These are phyloP conservation scores for Lepus europaeus DNA, from an alignment of 2,113 vertebrate species.

Conservation along the genomic window DNA sequence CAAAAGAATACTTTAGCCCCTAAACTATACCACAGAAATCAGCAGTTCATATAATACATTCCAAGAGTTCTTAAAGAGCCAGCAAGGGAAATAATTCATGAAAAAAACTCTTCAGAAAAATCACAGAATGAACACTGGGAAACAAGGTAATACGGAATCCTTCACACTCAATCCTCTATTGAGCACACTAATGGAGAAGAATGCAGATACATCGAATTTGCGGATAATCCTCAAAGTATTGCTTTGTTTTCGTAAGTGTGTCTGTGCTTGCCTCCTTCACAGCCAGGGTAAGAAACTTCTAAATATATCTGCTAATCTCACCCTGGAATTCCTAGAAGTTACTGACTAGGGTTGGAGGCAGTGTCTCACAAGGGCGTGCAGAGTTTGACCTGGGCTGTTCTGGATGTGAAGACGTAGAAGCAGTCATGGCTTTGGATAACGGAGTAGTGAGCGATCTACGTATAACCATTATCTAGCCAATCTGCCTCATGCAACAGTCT, in stretches of 20 bases:
- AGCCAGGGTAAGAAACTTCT: background rate
- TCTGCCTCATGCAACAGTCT: background rate
- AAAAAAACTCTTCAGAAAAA: constrained; percentile 59
- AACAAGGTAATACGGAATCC: constrained; percentile 17
- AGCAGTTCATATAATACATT: constrained; percentile 48
- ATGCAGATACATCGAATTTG: constrained; percentile 43
- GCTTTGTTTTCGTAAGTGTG: constrained; percentile 11
- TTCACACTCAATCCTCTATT: constrained; percentile 51
- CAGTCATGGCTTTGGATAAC: background rate
- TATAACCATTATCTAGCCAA: background rate
- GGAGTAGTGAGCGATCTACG: background rate
- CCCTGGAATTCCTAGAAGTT: background rate
- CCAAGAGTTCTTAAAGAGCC: constrained; percentile 38
- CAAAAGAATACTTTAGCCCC: background rate
- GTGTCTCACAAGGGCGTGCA: background rate
- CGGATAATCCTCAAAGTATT: background rate
- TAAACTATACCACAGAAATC: constrained; percentile 48
- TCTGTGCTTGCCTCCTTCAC: background rate
- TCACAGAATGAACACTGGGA: constrained; percentile 22
- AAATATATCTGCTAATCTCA: background rate
- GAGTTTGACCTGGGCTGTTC: background rate
- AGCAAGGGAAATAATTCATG: constrained; percentile 41
- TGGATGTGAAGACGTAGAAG: constrained; percentile 7
- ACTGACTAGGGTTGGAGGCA: background rate
- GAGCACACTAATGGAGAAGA: constrained; percentile 18